A percentile compares a stretch with the other conserved stretches of the same genome.
Conservation (phyloP, 2,113 vertebrate genomes). For the Caloenas nicobarica region DNA sequence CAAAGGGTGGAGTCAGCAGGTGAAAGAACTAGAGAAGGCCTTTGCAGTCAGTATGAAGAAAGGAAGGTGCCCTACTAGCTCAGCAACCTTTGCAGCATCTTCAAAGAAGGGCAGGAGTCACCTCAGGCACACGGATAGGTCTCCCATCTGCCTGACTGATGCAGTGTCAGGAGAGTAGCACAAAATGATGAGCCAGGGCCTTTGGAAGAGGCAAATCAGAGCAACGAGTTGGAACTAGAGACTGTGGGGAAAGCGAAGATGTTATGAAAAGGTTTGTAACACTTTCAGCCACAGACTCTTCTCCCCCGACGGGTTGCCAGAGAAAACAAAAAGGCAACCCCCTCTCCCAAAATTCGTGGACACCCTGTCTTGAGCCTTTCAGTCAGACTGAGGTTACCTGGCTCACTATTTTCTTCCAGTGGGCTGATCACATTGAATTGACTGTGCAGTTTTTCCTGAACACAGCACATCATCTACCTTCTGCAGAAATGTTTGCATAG, state of each 20-base stretch:
- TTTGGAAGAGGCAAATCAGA: background rate
- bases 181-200: background rate
- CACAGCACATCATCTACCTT: background rate
- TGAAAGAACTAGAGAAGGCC: background rate
- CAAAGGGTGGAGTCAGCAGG: conserved; percentile 21
- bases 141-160: background rate
- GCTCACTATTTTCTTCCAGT: background rate
- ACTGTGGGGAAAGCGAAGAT: background rate
- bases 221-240: rapidly evolving
- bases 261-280: background rate
- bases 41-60: conserved; percentile 17
- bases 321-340: rapidly evolving
- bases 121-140: background rate
- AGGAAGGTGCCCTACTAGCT: background rate
- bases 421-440: background rate
- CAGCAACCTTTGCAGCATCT: background rate
- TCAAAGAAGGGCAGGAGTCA: background rate
- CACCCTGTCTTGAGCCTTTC: background rate
- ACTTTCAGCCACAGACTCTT: background rate
- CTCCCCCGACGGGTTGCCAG: background rate
- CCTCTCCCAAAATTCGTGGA: background rate
- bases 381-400: background rate
- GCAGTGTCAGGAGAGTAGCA: background rate
- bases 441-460: background rate
- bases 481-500: background rate